Evolutionary conservation across 2,888 invertebrate genomes (phyloP), one percentile per base, ranked within the genome.

Genomic region (Drosophila robusta): DNA sequence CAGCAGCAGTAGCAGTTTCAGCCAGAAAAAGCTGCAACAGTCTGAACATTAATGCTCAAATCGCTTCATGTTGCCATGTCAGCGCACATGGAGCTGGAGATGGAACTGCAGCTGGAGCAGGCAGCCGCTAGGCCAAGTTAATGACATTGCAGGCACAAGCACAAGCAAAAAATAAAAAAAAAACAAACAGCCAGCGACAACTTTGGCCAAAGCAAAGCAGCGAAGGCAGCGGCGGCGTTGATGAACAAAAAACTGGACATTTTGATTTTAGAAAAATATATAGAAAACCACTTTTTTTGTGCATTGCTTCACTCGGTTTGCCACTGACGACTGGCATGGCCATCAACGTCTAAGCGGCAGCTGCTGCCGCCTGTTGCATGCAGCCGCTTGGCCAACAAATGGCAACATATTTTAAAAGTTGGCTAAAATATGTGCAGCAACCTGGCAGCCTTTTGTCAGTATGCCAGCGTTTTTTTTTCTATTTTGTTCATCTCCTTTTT

Each of bases 221-320:
- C 73, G 36, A 16, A 16, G 6, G 46, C 55, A 60, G 58, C 82
- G 11, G 54, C 73, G 64, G 85, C 90, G 86, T 89, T 87, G 86
- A 87, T 87, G 86, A 87, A 87, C 86, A 87, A 86, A 75, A 84
- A 90, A 87, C 75, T 89, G 79, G 90, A 74, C 90, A 80, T 90
- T 90, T 87, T 89, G 89, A 90, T 85, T 90, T 87, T 87, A 89
- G 88, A 89, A 87, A 89, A 89, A 80, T 87, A 84, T 90, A 90
- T 90, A 87, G 90, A 89, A 83, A 87, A 86, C 85, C 89, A 89
- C 85, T 86, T 86, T 85, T 83, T 89, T 39, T 46, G 51, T 61
- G 16, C 38, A 41, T 65, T 34, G 29, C 18, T 63, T 46, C 26
- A 54, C 42, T 61, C 34, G 29, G 22, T 39, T 26, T 42, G 63